Evolutionary conservation across 1,140 invertebrate species (phyloP).

Genomic region (Cotesia vestalis): DNA sequence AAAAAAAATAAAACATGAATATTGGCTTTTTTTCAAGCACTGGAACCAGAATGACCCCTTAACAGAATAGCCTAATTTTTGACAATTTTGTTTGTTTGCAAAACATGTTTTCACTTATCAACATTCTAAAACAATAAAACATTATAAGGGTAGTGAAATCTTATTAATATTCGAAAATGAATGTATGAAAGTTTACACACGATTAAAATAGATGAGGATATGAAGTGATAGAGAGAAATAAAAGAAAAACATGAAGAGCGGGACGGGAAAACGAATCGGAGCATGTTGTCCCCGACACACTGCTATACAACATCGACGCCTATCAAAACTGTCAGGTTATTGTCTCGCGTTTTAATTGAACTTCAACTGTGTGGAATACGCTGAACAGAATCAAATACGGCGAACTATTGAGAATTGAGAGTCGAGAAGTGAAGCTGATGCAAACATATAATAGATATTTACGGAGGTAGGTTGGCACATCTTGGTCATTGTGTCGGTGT

Average conservation of each 20-base stretch:
- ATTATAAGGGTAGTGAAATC: too few relatives aligned
- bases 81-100: conserved; percentile 64
- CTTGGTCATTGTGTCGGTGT: conserved; percentile 16
- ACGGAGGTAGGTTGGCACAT: conserved; percentile 16
- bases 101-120: conserved; percentile 48
- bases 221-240: neutral
- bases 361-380: conserved; percentile 47
- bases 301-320: conserved; percentile 38
- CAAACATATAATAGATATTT: conserved; percentile 19
- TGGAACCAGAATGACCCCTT: too few relatives aligned
- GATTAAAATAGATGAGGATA: too few relatives aligned
- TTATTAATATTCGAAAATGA: too few relatives aligned
- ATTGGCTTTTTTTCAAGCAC: too few relatives aligned
- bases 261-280: conserved; percentile 7
- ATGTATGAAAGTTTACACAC: too few relatives aligned
- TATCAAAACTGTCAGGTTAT: conserved; percentile 62
- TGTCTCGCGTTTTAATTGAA: conserved; percentile 65
- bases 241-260: conserved; percentile 27
- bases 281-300: conserved; percentile 22
- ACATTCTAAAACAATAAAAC: too few relatives aligned
- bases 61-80: too few relatives aligned
- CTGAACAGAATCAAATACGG: conserved; percentile 42
- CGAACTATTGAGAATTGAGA: conserved; percentile 30
- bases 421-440: conserved; percentile 31
- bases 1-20: too few relatives aligned